These are phyloP conservation scores for Chironomus tepperi DNA, from an alignment of 1,140 invertebrate genomes.

Conservation along the genomic window DNA sequence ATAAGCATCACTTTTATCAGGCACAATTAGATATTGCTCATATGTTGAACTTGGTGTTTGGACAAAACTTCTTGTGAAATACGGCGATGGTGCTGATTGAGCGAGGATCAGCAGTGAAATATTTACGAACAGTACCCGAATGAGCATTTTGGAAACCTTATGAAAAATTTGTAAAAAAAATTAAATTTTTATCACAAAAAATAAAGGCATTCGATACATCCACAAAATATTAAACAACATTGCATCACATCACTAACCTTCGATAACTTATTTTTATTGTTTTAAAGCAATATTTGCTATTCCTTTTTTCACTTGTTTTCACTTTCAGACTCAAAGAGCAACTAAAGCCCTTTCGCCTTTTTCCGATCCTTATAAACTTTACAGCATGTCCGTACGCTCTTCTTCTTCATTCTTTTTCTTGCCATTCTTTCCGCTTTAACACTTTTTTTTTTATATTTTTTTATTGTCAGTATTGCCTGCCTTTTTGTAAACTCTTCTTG, in stretches of 20 bases:
- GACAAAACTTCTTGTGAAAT: neutral
- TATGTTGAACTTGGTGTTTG: neutral
- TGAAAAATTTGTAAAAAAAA: neutral
- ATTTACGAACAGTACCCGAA: neutral
- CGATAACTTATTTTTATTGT: neutral
- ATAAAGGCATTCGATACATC: too few species aligned
- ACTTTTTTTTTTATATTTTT: neutral
- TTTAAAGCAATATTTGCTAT: neutral
- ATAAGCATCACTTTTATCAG: neutral
- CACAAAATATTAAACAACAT: too few species aligned
- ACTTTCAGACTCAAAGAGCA: neutral
- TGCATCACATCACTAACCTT: neutral
- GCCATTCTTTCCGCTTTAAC: neutral
- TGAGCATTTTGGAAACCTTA: neutral
- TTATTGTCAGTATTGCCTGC: neutral
- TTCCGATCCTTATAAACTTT: slow-evolving; percentile 8
- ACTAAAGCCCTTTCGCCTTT: neutral
- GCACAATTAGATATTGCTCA: neutral
- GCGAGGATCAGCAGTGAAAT: neutral
- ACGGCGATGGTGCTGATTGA: neutral
- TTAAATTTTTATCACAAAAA: neutral
- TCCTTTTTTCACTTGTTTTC: neutral
- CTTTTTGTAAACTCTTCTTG: neutral
- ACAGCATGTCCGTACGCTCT: neutral
- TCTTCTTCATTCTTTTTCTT: neutral